These are phyloP conservation scores for Cepphus grylle DNA, from an alignment of 2,113 vertebrate genomes.

Conservation along the genomic window DNA sequence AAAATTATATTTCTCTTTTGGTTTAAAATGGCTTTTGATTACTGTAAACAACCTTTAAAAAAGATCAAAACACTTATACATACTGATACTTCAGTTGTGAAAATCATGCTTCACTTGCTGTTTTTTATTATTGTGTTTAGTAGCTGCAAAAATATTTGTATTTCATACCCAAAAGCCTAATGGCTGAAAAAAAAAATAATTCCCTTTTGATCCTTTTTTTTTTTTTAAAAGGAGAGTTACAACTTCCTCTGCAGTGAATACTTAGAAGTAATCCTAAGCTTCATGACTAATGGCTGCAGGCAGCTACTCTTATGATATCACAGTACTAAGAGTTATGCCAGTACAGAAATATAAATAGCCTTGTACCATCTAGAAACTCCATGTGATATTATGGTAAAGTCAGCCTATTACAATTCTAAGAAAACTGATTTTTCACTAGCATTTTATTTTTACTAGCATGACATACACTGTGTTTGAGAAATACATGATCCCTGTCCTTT, in stretches of 20 bases:
- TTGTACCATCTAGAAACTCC: neutral
- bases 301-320: neutral
- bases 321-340: neutral
- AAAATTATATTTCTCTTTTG: constrained; percentile 62
- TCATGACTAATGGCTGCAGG: constrained; percentile 6
- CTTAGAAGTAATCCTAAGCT: neutral
- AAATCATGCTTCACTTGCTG: neutral
- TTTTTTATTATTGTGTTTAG: neutral
- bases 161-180: neutral
- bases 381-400: neutral
- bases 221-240: neutral
- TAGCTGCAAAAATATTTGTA: neutral
- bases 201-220: neutral
- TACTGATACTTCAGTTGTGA: constrained; percentile 10
- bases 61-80: constrained; percentile 19
- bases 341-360: neutral
- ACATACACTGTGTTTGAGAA: neutral
- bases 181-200: neutral
- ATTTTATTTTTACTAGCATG: neutral
- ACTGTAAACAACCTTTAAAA: constrained; percentile 39
- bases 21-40: constrained; percentile 61
- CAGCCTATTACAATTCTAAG: neutral
- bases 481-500: neutral
- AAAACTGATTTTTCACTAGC: neutral
- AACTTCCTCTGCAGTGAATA: neutral